Percentiles rank a stretch among this genome's conserved stretches.
phyloP scores from a whole-genome alignment of 2,797 vertebrate genomes.

The Rhyacichthys aspro region DNA sequence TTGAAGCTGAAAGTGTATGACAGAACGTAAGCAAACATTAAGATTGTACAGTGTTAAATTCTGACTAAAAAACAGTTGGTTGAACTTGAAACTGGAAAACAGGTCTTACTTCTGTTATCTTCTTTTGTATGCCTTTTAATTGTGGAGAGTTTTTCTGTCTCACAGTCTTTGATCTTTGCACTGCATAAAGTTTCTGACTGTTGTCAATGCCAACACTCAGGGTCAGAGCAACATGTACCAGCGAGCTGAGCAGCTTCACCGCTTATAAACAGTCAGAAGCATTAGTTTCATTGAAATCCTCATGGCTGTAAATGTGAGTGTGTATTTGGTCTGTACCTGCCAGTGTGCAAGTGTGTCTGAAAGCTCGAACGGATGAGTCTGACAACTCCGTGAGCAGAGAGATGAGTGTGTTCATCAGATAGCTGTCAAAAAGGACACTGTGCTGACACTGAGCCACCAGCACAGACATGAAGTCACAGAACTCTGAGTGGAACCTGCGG shows the following conservation, averaged over 20 bases:
- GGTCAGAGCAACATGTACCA: slow-evolving; percentile 82
- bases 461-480: slow-evolving; percentile 90
- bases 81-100: too few relatives aligned
- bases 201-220: slow-evolving; percentile 85
- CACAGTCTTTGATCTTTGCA: slow-evolving; percentile 79
- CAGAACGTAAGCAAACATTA: neutral
- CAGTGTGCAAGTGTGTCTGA: slow-evolving; percentile 92
- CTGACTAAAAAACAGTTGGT: neutral
- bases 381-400: slow-evolving; percentile 89
- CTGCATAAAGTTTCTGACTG: slow-evolving; percentile 82
- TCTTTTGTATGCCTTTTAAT: slow-evolving; percentile 83
- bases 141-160: slow-evolving; percentile 76
- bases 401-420: slow-evolving; percentile 88
- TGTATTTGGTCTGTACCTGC: slow-evolving; percentile 77
- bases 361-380: slow-evolving; percentile 86
- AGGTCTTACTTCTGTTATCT: slow-evolving; percentile 82
- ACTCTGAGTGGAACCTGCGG: slow-evolving; percentile 90
- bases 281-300: neutral
- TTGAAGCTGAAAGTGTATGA: slow-evolving; percentile 78
- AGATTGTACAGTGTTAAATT: neutral
- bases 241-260: slow-evolving; percentile 87
- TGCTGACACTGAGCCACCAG: slow-evolving; percentile 88
- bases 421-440: slow-evolving; percentile 86
- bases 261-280: slow-evolving; percentile 64
- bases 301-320: neutral